These are phyloP conservation scores for Oryzias curvinotus DNA, from an alignment of 2,113 vertebrate species.

Conservation along the genomic window DNA sequence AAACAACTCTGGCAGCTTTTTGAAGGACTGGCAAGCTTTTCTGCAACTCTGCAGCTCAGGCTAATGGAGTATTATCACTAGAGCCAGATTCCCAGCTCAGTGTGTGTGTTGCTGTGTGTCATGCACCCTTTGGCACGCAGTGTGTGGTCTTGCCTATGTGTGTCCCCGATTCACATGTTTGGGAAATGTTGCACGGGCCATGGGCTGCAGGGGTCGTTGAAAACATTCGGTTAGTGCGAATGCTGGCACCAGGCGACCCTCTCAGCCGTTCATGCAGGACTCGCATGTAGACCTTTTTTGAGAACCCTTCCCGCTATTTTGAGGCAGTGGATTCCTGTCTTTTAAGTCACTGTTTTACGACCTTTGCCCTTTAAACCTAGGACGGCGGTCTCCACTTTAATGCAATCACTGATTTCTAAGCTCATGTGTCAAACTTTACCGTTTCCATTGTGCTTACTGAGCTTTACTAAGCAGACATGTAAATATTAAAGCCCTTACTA, in stretches of 20 bases:
- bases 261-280: no score
- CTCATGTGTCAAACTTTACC: slow-evolving; percentile 48
- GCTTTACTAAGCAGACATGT: slow-evolving; percentile 57
- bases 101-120: slow-evolving; percentile 47
- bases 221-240: not conserved
- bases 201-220: not conserved
- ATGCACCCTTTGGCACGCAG: slow-evolving; percentile 62
- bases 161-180: slow-evolving; percentile 64
- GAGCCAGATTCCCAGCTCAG: slow-evolving; percentile 76
- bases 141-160: slow-evolving; percentile 72
- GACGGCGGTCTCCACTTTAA: slow-evolving; percentile 4
- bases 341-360: no score
- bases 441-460: slow-evolving; percentile 65
- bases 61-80: slow-evolving; percentile 79
- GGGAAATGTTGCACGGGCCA: slow-evolving; percentile 31
- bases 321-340: no score
- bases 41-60: slow-evolving; percentile 69
- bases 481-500: slow-evolving; percentile 67
- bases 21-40: slow-evolving; percentile 73
- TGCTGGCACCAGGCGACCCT: no score
- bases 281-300: no score
- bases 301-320: no score
- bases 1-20: slow-evolving; percentile 73
- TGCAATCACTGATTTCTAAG: slow-evolving; percentile 38
- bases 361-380: not conserved